Evolutionary conservation across 2,797 vertebrate species (phyloP).

Genomic region (Spondyliosoma cantharus): DNA sequence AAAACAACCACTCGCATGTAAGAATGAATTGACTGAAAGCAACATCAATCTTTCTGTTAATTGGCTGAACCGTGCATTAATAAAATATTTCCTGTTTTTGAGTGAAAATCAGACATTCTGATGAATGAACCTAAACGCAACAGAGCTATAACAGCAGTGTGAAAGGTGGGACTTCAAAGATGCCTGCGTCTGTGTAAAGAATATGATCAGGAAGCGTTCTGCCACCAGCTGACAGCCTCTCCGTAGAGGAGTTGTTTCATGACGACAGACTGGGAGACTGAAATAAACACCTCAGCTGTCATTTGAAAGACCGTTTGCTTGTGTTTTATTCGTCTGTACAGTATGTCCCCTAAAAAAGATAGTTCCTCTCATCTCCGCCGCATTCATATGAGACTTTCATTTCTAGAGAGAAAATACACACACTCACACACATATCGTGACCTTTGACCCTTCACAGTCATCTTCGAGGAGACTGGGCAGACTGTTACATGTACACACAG

Average conservation of each 20-base stretch:
- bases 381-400: constrained; percentile 5
- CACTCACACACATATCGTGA: constrained; percentile 14
- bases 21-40: not conserved
- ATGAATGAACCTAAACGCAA: constrained; percentile 47
- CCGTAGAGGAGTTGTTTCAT: constrained; percentile 15
- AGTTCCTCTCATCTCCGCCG: constrained; percentile 40
- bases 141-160: not conserved
- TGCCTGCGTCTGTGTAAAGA: constrained; percentile 29
- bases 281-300: constrained; percentile 68
- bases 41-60: not conserved
- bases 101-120: not conserved
- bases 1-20: not conserved
- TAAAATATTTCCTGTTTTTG: constrained; percentile 12
- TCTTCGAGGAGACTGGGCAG: not conserved
- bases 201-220: constrained; percentile 39
- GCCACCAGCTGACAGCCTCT: constrained; percentile 53
- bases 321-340: constrained; percentile 26
- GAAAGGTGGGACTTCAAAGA: constrained; percentile 55
- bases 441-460: constrained; percentile 24
- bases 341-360: constrained; percentile 38
- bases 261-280: constrained; percentile 43
- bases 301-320: constrained; percentile 44
- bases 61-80: not conserved
- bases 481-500: constrained; percentile 1
- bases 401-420: not conserved